phyloP scores from a whole-genome alignment of 2,888 invertebrate species.

The Caenorhabditis uteleia region DNA sequence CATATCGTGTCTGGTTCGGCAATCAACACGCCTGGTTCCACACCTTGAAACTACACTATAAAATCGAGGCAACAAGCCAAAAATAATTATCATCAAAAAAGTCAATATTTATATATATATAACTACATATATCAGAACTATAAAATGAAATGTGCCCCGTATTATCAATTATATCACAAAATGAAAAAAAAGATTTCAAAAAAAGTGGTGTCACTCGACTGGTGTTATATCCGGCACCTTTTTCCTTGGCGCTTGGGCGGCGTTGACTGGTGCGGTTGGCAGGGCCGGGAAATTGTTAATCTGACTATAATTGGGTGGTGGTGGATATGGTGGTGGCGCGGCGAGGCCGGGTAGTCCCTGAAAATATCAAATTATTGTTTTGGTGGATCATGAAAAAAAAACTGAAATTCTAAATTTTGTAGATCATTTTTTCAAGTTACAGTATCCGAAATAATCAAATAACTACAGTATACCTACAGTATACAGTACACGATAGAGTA shows the following conservation, averaged over 20 bases:
- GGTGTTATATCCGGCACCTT: conserved; percentile 35
- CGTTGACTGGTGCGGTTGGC: conserved; percentile 27
- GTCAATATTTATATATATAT: too few relatives aligned
- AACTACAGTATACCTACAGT: too few relatives aligned
- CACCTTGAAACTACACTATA: conserved; percentile 53
- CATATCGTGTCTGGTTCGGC: conserved; percentile 59
- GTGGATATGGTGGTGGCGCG: conserved; percentile 51
- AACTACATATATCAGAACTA: too few relatives aligned
- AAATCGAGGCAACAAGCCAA: too few relatives aligned
- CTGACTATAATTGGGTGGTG: conserved; percentile 49
- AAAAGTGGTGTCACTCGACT: conserved; percentile 20
- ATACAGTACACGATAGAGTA: too few relatives aligned
- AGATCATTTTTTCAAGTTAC: too few relatives aligned
- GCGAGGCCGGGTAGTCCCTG: conserved; percentile 48
- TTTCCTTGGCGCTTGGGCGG: conserved; percentile 29
- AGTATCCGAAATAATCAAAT: too few relatives aligned
- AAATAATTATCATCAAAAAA: too few relatives aligned
- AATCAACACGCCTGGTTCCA: conserved; percentile 68
- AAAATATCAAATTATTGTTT: too few relatives aligned
- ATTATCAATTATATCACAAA: not conserved
- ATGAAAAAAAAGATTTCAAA: not conserved
- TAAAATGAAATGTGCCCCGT: too few relatives aligned
- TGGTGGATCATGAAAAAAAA: too few relatives aligned
- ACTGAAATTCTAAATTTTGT: too few relatives aligned
- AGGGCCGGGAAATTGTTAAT: conserved; percentile 42